Conservation (phyloP, 2,797 vertebrate genomes). For the Carduelis carduelis region DNA sequence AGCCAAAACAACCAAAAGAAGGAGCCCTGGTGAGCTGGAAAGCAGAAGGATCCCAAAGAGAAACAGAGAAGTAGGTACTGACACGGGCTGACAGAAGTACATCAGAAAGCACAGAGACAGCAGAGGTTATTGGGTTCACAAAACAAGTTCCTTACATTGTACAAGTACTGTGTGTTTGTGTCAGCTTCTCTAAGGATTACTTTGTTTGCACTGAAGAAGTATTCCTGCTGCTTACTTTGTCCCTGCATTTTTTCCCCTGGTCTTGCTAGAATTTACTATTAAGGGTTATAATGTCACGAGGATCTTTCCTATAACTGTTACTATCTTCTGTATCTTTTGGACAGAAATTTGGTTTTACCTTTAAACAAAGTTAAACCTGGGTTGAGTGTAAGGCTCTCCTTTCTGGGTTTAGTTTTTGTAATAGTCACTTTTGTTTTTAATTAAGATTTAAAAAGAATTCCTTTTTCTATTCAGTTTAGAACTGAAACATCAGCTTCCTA, state of each 20-base stretch:
- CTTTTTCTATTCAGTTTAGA: neutral
- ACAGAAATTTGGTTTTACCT: neutral
- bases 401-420: neutral
- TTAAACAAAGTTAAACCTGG: neutral
- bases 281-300: neutral
- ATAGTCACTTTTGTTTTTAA: neutral
- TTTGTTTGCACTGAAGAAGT: neutral
- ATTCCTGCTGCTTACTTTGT: neutral
- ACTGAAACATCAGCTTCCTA: neutral
- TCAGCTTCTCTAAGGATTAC: neutral
- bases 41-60: neutral
- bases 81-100: neutral
- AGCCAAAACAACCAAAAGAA: neutral
- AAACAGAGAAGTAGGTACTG: neutral
- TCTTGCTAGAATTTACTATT: neutral
- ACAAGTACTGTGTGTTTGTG: neutral
- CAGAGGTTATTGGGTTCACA: neutral
- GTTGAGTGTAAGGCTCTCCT: neutral
- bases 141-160: neutral
- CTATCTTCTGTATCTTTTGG: neutral
- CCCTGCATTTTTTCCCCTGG: fast-evolving
- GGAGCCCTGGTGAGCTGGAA: neutral
- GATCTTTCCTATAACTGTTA: neutral
- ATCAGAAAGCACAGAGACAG: neutral
- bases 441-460: neutral